Evolutionary conservation across 1,140 invertebrate species (phyloP).

Genomic region (Ceratosolen solmsi): DNA sequence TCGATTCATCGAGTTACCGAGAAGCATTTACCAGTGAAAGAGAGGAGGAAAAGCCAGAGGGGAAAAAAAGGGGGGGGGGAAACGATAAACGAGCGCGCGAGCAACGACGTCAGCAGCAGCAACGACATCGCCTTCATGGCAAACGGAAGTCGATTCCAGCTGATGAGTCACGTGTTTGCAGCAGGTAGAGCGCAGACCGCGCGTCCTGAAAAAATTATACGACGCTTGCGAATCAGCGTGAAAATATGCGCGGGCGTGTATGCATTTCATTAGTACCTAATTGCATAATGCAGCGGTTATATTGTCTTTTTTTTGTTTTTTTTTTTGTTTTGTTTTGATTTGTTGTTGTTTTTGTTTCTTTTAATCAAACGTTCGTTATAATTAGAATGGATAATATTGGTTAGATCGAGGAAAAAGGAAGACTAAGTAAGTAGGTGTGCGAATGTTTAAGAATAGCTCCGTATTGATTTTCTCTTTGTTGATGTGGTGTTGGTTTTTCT

Average conservation of each 20-base stretch:
- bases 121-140: background rate
- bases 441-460: too few relatives aligned
- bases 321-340: too few relatives aligned
- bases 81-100: constrained; percentile 2
- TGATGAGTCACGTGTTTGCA: constrained; percentile 22
- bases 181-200: constrained; percentile 7
- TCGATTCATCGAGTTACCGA: constrained; percentile 21
- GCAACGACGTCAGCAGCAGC: background rate
- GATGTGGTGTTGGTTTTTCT: too few relatives aligned
- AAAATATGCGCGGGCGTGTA: background rate
- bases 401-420: too few relatives aligned
- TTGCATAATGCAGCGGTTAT: constrained; percentile 8
- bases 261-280: background rate
- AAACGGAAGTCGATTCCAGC: background rate
- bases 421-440: too few relatives aligned
- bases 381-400: background rate
- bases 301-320: too few relatives aligned
- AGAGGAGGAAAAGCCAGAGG: background rate
- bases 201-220: constrained; percentile 29
- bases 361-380: background rate
- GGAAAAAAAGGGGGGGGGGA: background rate
- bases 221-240: background rate
- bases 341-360: background rate
- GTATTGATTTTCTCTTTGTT: too few relatives aligned
- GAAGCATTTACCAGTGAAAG: background rate